Evolutionary conservation across 2,113 vertebrate species (phyloP).

Genomic region (Tauraco erythrolophus): DNA sequence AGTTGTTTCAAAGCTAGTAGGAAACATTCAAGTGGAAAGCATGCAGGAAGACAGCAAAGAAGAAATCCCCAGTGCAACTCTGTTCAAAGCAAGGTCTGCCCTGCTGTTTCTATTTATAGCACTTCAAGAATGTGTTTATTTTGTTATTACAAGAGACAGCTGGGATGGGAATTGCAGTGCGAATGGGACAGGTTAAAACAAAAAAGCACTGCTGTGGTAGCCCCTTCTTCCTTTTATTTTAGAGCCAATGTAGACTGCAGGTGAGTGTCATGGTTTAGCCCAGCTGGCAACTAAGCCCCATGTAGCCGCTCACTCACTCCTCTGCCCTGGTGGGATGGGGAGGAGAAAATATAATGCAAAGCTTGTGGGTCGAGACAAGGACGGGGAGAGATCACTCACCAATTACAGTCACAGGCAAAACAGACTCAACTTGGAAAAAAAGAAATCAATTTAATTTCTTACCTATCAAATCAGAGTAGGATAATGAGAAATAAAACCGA

Average conservation of each 20-base stretch:
- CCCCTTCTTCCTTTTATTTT: background rate
- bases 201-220: background rate
- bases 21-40: background rate
- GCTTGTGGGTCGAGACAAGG: too few species aligned
- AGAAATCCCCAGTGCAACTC: background rate
- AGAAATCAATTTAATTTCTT: too few species aligned
- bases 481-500: too few species aligned
- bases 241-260: background rate
- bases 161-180: background rate
- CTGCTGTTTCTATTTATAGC: background rate
- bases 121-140: slow-evolving; percentile 16
- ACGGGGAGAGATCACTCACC: too few species aligned
- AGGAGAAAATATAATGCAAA: too few species aligned
- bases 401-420: too few species aligned
- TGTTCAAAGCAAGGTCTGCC: slow-evolving; percentile 30
- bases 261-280: background rate
- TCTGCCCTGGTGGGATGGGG: too few species aligned
- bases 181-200: background rate
- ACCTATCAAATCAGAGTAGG: too few species aligned
- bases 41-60: background rate
- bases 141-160: background rate
- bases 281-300: too few species aligned
- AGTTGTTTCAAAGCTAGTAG: background rate
- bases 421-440: too few species aligned
- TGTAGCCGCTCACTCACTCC: too few species aligned